These are phyloP conservation scores for Eudasyphora cyanicolor DNA, from an alignment of 2,888 invertebrate species.

Conservation along the genomic window DNA sequence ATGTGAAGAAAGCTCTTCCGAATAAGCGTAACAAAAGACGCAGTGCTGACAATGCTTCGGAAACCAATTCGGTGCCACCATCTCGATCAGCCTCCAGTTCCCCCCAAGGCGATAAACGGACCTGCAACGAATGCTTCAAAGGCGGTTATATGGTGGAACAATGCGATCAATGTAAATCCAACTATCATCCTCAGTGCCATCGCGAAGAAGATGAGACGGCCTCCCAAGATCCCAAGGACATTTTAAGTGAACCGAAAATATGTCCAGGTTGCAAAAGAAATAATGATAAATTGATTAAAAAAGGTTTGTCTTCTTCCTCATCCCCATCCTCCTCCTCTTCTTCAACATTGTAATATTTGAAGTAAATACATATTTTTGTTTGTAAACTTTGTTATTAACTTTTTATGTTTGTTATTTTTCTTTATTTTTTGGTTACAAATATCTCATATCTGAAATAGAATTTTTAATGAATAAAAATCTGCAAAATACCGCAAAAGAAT, in stretches of 20 bases:
- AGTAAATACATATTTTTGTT: neutral
- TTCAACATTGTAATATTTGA: conserved; percentile 7
- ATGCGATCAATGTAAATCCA: conserved; percentile 70
- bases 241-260: conserved; percentile 46
- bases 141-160: conserved; percentile 69
- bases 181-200: conserved; percentile 72
- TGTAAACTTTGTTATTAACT: conserved; percentile 12
- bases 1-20: conserved; percentile 72
- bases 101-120: conserved; percentile 71
- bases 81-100: conserved; percentile 70
- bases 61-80: conserved; percentile 48
- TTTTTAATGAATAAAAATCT: conserved; percentile 56
- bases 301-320: conserved; percentile 51
- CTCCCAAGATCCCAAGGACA: conserved; percentile 31
- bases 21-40: conserved; percentile 69
- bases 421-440: conserved; percentile 7
- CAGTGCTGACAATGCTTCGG: conserved; percentile 58
- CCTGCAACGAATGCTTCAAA: conserved; percentile 75
- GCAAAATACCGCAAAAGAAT: conserved; percentile 65
- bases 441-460: conserved; percentile 39
- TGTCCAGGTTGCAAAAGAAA: conserved; percentile 67
- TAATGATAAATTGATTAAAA: conserved; percentile 54
- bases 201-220: conserved; percentile 55
- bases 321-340: neutral
- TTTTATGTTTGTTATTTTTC: conserved; percentile 15